phyloP scores from a whole-genome alignment of 2,797 vertebrate genomes.

The Lagocephalus sceleratus region DNA sequence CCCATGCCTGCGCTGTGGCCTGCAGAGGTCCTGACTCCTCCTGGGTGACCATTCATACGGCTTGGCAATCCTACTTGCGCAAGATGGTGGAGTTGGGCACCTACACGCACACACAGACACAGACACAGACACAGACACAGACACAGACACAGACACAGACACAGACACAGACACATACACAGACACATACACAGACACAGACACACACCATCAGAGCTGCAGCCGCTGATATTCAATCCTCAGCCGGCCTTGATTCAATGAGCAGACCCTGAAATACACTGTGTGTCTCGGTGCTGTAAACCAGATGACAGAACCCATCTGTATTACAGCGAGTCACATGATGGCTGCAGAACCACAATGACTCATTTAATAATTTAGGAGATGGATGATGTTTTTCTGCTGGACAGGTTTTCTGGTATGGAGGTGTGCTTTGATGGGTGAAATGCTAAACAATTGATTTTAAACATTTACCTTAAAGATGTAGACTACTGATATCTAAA shows the following conservation, averaged over 20 bases:
- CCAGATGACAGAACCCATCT: constrained; percentile 34
- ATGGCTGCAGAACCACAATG: constrained; percentile 4
- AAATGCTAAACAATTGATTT: too few species aligned
- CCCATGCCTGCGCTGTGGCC: constrained; percentile 81
- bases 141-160: constrained; percentile 2
- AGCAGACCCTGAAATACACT: constrained; percentile 15
- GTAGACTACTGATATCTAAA: too few species aligned
- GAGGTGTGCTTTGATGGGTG: constrained; percentile 9
- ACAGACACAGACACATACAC: constrained; percentile 18
- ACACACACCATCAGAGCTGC: constrained; percentile 17
- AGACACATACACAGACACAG: constrained; percentile 4
- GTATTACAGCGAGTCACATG: constrained; percentile 24
- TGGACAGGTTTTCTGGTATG: constrained; percentile 17
- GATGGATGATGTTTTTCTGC: constrained; percentile 20
- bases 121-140: constrained; percentile 21
- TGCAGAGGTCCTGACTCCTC: constrained; percentile 77
- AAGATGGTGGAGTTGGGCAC: constrained; percentile 92
- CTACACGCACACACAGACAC: constrained; percentile 65
- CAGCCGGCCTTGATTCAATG: constrained; percentile 24
- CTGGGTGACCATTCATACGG: constrained; percentile 83
- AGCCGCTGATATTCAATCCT: constrained; percentile 17
- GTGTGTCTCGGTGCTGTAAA: constrained; percentile 6
- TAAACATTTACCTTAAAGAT: too few species aligned
- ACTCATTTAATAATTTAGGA: constrained; percentile 36
- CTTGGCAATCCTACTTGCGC: constrained; percentile 90